Conservation (phyloP, 2,797 vertebrate genomes). For the Ambastaia sidthimunki region DNA sequence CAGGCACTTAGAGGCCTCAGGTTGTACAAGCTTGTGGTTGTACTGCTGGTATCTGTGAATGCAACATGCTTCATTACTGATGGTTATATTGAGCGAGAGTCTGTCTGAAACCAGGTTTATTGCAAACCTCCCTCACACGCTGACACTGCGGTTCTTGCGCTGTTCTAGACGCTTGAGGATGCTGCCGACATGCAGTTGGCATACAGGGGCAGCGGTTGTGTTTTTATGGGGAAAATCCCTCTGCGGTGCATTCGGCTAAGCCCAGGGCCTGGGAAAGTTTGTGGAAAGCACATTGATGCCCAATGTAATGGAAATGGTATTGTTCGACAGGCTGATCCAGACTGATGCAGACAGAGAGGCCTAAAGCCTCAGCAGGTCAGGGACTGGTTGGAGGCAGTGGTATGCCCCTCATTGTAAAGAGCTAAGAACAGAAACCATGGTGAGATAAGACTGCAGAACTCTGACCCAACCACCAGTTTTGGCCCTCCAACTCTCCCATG, state of each 20-base stretch:
- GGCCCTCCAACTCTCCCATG: conserved; percentile 3
- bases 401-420: conserved; percentile 70
- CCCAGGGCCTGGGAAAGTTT: conserved; percentile 83
- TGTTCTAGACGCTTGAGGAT: conserved; percentile 28
- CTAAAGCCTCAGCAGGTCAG: conserved; percentile 70
- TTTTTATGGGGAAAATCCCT: conserved; percentile 78
- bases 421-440: conserved; percentile 64
- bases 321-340: conserved; percentile 76
- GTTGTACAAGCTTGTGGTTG: conserved; percentile 25
- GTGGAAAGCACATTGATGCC: conserved; percentile 75
- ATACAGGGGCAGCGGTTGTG: conserved; percentile 59
- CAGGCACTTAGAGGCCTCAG: not conserved
- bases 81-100: conserved; percentile 36
- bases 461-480: conserved; percentile 27
- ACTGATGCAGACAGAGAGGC: conserved; percentile 69
- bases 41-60: conserved; percentile 29
- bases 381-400: conserved; percentile 59
- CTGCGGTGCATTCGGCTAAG: conserved; percentile 72
- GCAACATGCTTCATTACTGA: conserved; percentile 52
- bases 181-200: conserved; percentile 38
- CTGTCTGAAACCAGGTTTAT: conserved; percentile 54
- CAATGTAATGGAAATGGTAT: conserved; percentile 78
- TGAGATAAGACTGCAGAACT: conserved; percentile 65
- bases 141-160: conserved; percentile 60
- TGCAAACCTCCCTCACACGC: conserved; percentile 43